Base-by-base conservation (phyloP, 37 sponge, comb jelly and placozoan genomes). In the Haliclona indistincta region DNA sequence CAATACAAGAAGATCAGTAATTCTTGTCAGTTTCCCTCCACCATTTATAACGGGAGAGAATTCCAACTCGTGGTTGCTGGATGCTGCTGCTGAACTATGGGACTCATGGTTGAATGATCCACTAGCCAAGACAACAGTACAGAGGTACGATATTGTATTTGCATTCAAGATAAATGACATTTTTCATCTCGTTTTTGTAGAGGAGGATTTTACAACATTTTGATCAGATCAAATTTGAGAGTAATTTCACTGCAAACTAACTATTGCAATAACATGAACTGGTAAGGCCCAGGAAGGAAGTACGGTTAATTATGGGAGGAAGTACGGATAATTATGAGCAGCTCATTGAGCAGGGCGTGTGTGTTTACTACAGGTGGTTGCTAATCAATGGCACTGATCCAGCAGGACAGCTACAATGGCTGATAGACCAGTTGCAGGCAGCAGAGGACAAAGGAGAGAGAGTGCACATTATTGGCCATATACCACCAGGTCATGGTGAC, bases 391-490 rank as follows among this genome's bases (percentile, higher is more conserved):
- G 64, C 42, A 91, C 87, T 19, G 98, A 97, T 63, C 98, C 98
- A 4, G 93, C 87, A 28, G 89, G 83, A 7, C 92, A 94, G 88
- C 75, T 97, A 64, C 63, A 44, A 35, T 97, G 98, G 98, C 53
- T 97, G 44, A 84, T 89, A 1, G 63, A 82, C 4, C 86, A 91
- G 77, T 88, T 97, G 37, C 81, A 70, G 63, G 39, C 61, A 36
- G 95, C 98, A 35, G 98, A 97, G 74, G 75, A 86, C 17, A 38
- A 36, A 15, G 90, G 87, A 32, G 85, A 91, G 70, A 96, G 92
- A 66, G 95, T 97, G 0, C 92, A 94, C 54, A 94, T 97, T 64
- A 90, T 97, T 38, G 97, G 97, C n/a, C 97, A 97, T 75, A 89
- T 94, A 62, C 85, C 84, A 30, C 83, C 95, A 8, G 73, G 84